A percentile compares a stretch with the other conserved stretches of the same genome.
Evolutionary conservation across 1,140 invertebrate genomes (phyloP).

Genomic region (Eriocheir sinensis): DNA sequence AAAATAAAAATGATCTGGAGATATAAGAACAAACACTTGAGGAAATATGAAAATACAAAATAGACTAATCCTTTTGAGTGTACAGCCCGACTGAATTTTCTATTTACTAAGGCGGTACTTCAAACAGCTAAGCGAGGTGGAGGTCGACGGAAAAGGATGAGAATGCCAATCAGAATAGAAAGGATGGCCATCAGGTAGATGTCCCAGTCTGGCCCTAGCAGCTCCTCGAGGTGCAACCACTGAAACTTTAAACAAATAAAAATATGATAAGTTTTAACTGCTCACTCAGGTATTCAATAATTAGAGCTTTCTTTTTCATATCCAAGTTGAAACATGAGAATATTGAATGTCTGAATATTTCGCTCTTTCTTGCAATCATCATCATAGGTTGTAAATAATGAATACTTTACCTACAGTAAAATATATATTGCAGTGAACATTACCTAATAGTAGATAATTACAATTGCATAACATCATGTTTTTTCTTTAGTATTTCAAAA

Average conservation of each 20-base stretch:
- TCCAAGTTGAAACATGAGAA: too few relatives aligned
- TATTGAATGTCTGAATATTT: too few relatives aligned
- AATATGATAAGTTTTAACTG: too few relatives aligned
- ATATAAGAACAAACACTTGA: not conserved
- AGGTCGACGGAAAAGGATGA: slow-evolving; percentile 90
- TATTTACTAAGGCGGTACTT: not conserved
- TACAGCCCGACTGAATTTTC: not conserved
- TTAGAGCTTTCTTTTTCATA: too few relatives aligned
- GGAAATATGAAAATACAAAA: not conserved
- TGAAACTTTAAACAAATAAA: slow-evolving; percentile 85
- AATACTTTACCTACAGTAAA: too few relatives aligned
- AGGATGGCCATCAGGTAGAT: slow-evolving; percentile 93
- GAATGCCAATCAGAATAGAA: slow-evolving; percentile 90
- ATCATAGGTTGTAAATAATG: too few relatives aligned
- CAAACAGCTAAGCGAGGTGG: slow-evolving; percentile 77
- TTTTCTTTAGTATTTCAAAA: too few relatives aligned
- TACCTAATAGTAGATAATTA: too few relatives aligned
- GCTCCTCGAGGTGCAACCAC: slow-evolving; percentile 84
- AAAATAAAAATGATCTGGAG: not conserved
- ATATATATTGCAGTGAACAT: too few relatives aligned
- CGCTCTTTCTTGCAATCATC: too few relatives aligned
- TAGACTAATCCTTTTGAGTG: not conserved
- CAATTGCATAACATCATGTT: too few relatives aligned
- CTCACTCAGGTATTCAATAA: too few relatives aligned
- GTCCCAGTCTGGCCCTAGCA: slow-evolving; percentile 95